A percentile compares a stretch with the other conserved stretches of the same genome.
Evolutionary conservation across 2,113 vertebrate genomes (phyloP).

Genomic region (Brienomyrus longianalis): DNA sequence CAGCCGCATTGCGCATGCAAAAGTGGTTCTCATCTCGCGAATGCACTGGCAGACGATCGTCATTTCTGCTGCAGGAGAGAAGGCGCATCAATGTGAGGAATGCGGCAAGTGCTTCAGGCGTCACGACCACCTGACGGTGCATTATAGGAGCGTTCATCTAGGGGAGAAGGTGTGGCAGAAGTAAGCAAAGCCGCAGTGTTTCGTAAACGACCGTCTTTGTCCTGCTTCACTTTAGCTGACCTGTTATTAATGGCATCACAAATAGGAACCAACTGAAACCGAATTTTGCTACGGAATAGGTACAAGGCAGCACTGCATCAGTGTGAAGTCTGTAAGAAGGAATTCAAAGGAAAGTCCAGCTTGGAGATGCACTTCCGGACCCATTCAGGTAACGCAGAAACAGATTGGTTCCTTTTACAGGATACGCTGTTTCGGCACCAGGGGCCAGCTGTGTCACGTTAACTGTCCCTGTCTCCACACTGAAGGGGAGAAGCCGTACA

Average conservation of each 20-base stretch:
- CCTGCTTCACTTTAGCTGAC: not conserved
- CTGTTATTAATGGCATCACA: not conserved
- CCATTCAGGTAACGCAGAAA: constrained; percentile 77
- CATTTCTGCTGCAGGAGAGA: constrained; percentile 68
- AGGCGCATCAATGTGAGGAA: constrained; percentile 95
- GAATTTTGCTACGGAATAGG: constrained; percentile 47
- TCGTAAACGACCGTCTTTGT: not conserved
- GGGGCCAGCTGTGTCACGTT: not conserved
- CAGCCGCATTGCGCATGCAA: not conserved
- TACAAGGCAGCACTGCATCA: constrained; percentile 96
- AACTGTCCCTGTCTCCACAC: not conserved
- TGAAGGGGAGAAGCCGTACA: constrained; percentile 93
- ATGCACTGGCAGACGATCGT: not conserved
- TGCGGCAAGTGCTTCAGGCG: constrained; percentile 96
- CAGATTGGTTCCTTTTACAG: too few relatives aligned
- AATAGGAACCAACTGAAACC: not conserved
- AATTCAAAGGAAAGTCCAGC: constrained; percentile 97
- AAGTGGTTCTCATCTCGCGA: not conserved
- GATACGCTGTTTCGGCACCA: not conserved
- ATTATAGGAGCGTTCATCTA: constrained; percentile 92
- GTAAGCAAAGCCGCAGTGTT: constrained; percentile 55
- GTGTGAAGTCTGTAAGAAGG: constrained; percentile 98
- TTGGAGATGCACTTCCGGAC: constrained; percentile 98
- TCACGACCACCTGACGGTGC: constrained; percentile 90
- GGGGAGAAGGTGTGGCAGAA: constrained; percentile 98